Evolutionary conservation across 2,888 invertebrate genomes (phyloP), one percentile per base, ranked within the genome.

Genomic region (Therioaphis trifolii): DNA sequence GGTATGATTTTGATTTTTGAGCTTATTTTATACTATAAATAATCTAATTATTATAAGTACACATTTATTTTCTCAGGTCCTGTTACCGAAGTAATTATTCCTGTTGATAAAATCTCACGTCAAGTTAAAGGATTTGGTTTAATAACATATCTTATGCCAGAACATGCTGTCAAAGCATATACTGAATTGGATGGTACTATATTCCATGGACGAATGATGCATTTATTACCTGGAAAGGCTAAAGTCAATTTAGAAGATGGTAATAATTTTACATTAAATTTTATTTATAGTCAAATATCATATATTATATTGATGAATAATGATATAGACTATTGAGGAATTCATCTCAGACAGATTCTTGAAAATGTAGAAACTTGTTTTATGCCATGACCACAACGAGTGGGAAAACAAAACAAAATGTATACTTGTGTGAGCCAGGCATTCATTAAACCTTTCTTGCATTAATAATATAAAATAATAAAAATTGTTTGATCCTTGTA

Each of bases 101-200:
- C 99, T 0, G 92, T 99, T 82, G 98, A 99, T 88, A 90, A 91
- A 79, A 88, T 92, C 1, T 94, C 94, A 0, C 93, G 96, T 58
- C 93, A 87, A 86, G 85, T 87, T 1, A 88, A 98, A 89, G 98
- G 99, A 0, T 99, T 97, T 89, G 99, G 96, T 0, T 94, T 95
- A 0, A 91, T 99, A 0, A 96, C 97, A 0, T 99, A 93, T 88
- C 90, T 99, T 88, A 93, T 99, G 91, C 97, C 99, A 0, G 98
- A 99, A 88, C 94, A 99, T 89, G 99, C 99, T 0, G 93, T 95
- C 0, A 92, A 92, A 87, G 99, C 99, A 0, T 98, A 93, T 88
- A 90, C 92, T 0, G 93, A 93, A 86, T 90, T 99, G 2, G 99
- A 99, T 89, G 98, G 98, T n/a, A 93, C 93, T 0, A 91, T 93